phyloP scores from a whole-genome alignment of 1,140 invertebrate species.

The Dinoponera quadriceps region DNA sequence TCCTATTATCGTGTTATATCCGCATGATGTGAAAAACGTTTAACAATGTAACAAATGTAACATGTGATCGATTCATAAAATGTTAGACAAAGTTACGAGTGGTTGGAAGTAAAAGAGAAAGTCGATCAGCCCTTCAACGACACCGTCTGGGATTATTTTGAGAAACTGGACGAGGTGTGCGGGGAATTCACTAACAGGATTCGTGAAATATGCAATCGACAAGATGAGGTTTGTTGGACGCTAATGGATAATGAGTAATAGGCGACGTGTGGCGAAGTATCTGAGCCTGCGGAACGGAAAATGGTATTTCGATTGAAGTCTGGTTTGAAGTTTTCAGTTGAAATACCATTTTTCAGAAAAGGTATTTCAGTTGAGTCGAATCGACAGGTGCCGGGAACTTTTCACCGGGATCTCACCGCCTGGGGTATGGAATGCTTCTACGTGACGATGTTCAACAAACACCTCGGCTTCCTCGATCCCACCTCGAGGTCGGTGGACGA shows the following conservation, averaged over 20 bases:
- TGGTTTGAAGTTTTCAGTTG: too few relatives aligned
- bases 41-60: neutral
- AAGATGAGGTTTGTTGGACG: conserved; percentile 85
- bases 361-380: neutral
- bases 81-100: conserved; percentile 85
- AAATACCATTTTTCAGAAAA: neutral
- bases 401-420: conserved; percentile 88
- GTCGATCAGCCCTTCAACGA: conserved; percentile 84
- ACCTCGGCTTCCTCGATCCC: conserved; percentile 87
- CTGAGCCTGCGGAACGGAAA: neutral
- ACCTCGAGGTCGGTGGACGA: conserved; percentile 84
- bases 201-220: conserved; percentile 86
- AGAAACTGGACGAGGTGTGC: conserved; percentile 81
- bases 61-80: conserved; percentile 3
- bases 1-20: too few relatives aligned
- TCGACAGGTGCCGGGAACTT: conserved; percentile 84
- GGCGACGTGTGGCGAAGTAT: neutral
- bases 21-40: neutral
- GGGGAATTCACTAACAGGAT: conserved; percentile 84
- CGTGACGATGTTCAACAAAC: conserved; percentile 87
- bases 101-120: conserved; percentile 85
- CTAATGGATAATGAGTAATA: neutral
- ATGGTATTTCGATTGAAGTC: neutral
- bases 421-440: conserved; percentile 90
- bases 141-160: conserved; percentile 79